Evolutionary conservation across 2,113 vertebrate genomes (phyloP), one percentile per base, ranked within the genome.

Genomic region (Erinaceus europaeus): DNA sequence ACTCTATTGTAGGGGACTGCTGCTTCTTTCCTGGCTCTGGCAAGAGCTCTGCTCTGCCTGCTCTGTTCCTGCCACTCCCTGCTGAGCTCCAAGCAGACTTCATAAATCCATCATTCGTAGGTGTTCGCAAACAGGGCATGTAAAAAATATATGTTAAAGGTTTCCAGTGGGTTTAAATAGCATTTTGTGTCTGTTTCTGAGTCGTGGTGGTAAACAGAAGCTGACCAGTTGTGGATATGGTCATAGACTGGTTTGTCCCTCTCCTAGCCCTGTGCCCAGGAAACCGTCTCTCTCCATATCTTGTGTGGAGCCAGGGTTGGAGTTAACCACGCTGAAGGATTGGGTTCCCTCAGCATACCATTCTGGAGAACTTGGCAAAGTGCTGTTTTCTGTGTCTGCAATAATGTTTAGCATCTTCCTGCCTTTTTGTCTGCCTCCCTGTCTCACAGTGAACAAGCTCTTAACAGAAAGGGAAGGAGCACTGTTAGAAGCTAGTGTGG

Each of bases 21-120:
- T 73, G 12, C n/a, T 88, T 90, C 50, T 91, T 75, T 65, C 69
- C 52, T 74, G 86, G 68, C 83, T 93, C 52, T 42, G 68, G 71
- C 13, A 7, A 13, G 38, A 87, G 82, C 82, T 84, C n/a, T 55
- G 21, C 44, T 48, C 27, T 5, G 2, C 82, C 9, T 67, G 27
- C 76, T 65, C 23, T 50, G 46, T 25, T 62, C 36, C 68, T 91
- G 9, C 53, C 1, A 2, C 52, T 90, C 68, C 32, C 18, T 61
- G 32, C 42, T 57, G 76, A 81, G 57, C 77, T 53, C 76, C 69
- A 50, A 75, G 77, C 78, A 90, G 50, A 67, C 36, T 90, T 73
- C 62, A 34, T 50, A 75, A 53, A 71, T 15, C 48, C 59, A 25
- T 75, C 48, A 68, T 4, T 84, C 55, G 74, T 65, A 90, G 77